Conservation (phyloP, 2,888 invertebrate genomes). For the Protodeltote pygarga region DNA sequence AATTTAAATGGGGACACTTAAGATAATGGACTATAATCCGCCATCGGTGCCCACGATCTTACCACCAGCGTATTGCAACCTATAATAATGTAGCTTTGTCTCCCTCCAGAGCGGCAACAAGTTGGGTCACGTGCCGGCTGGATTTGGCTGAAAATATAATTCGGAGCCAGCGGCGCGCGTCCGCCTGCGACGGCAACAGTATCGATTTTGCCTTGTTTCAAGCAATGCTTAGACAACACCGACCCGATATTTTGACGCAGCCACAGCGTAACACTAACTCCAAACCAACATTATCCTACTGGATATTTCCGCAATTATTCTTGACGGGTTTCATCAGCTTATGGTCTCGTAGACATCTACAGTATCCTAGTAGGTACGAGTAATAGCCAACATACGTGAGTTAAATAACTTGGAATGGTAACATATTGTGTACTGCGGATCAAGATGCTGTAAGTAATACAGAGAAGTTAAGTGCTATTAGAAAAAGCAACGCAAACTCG, state of each 20-base stretch:
- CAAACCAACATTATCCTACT: conserved; percentile 37
- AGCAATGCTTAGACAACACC: conserved; percentile 70
- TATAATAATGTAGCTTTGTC: conserved; percentile 57
- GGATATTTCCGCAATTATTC: conserved; percentile 40
- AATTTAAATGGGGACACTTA: conserved; percentile 42
- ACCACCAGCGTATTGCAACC: conserved; percentile 46
- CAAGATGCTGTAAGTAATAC: conserved; percentile 44
- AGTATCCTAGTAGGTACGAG: conserved; percentile 50
- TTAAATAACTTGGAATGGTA: conserved; percentile 55
- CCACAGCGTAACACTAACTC: conserved; percentile 53
- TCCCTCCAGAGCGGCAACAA: conserved; percentile 75
- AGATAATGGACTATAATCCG: conserved; percentile 49
- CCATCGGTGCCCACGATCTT: conserved; percentile 42
- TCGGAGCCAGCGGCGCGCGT: conserved; percentile 78
- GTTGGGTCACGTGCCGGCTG: conserved; percentile 83
- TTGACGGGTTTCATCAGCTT: conserved; percentile 39
- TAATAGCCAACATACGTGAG: conserved; percentile 55
- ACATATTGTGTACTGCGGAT: conserved; percentile 58
- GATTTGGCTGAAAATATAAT: conserved; percentile 78
- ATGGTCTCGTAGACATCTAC: conserved; percentile 45
- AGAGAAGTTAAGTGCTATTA: conserved; percentile 38
- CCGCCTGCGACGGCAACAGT: conserved; percentile 71
- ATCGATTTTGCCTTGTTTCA: conserved; percentile 81
- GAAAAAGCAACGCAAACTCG: conserved; percentile 11
- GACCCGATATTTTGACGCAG: conserved; percentile 57